A percentile compares a stretch with the other conserved stretches of the same genome.
Conservation (phyloP, 2,888 invertebrate species). For the Plemyria rubiginata region DNA sequence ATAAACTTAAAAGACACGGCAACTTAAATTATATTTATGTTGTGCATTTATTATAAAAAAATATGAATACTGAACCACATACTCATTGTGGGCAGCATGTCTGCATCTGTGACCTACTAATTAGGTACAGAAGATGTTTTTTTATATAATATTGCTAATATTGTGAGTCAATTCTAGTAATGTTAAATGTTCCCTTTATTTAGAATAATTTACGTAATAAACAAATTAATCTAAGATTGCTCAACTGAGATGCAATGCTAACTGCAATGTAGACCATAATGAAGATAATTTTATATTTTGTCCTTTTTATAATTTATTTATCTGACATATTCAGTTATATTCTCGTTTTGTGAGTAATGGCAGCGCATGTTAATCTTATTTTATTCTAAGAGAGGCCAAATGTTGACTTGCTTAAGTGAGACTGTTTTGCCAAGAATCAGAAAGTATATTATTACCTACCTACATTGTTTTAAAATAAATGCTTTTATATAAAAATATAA, state of each 20-base stretch:
- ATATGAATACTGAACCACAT: constrained; percentile 72
- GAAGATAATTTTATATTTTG: constrained; percentile 75
- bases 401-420: constrained; percentile 85
- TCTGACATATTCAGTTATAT: constrained; percentile 77
- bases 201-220: constrained; percentile 79
- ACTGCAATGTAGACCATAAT: constrained; percentile 75
- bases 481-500: constrained; percentile 76
- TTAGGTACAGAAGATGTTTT: constrained; percentile 68
- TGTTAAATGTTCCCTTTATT: constrained; percentile 80
- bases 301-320: constrained; percentile 77
- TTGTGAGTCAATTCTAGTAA: constrained; percentile 84
- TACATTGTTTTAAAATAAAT: constrained; percentile 86
- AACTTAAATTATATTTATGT: constrained; percentile 82
- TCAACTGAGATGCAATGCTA: constrained; percentile 82
- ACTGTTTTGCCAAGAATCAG: constrained; percentile 86
- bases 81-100: constrained; percentile 80
- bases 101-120: constrained; percentile 70
- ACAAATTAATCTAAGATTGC: constrained; percentile 81
- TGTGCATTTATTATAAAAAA: constrained; percentile 83
- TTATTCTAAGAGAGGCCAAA: constrained; percentile 85
- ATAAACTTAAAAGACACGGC: constrained; percentile 82
- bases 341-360: constrained; percentile 81
- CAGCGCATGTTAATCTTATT: constrained; percentile 83
- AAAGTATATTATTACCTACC: constrained; percentile 85
- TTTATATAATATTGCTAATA: constrained; percentile 78